Evolutionary conservation across 2,797 vertebrate species (phyloP).

Genomic region (Rhinatrema bivittatum): DNA sequence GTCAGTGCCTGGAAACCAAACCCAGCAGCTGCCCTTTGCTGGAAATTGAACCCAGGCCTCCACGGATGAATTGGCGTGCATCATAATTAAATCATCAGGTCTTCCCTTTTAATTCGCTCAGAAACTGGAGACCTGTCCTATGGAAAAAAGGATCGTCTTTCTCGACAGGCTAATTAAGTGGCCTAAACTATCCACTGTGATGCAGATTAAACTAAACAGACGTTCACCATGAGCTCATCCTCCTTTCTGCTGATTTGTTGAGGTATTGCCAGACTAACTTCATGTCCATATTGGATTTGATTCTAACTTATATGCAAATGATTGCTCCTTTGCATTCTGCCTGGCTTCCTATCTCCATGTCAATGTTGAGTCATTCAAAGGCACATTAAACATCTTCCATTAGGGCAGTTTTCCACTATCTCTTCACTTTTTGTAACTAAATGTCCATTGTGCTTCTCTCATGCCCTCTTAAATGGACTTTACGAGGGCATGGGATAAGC

Average conservation of each 20-base stretch:
- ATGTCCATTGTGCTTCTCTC: no score
- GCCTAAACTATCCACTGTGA: constrained; percentile 45
- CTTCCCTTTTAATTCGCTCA: constrained; percentile 67
- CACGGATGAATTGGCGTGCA: constrained; percentile 74
- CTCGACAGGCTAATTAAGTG: constrained; percentile 67
- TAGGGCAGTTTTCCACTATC: no score
- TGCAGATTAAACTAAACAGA: constrained; percentile 34
- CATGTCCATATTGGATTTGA: no score
- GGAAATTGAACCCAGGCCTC: constrained; percentile 74
- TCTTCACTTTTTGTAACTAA: no score
- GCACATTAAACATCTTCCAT: no score
- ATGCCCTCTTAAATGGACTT: no score
- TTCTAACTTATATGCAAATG: no score
- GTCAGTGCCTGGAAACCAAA: constrained; percentile 76
- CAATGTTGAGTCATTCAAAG: no score
- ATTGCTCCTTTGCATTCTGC: no score
- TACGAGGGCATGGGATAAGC: no score
- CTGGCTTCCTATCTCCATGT: no score
- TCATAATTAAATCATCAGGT: constrained; percentile 96
- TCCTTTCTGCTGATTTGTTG: constrained; percentile 54
- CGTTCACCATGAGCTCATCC: constrained; percentile 42
- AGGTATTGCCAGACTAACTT: no score
- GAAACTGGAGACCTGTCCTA: constrained; percentile 70
- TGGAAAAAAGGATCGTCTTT: constrained; percentile 58
- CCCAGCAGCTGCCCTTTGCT: constrained; percentile 65